Evolutionary conservation across 2,113 vertebrate genomes (phyloP).

Genomic region (Mugil cephalus): DNA sequence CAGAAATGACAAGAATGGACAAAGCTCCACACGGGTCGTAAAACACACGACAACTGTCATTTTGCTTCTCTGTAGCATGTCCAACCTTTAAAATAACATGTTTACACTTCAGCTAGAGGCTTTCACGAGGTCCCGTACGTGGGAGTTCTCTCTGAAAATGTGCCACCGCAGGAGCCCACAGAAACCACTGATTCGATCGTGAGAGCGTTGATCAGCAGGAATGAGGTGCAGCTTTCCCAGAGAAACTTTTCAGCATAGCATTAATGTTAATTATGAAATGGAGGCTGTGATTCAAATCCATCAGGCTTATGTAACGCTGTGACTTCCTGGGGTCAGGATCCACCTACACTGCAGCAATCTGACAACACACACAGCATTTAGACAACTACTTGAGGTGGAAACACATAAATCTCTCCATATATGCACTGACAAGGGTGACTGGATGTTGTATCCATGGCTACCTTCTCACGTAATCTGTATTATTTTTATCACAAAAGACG

Average conservation of each 20-base stretch:
- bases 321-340: constrained; percentile 75
- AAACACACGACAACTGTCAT: not conserved
- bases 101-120: constrained; percentile 26
- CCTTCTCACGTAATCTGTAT: constrained; percentile 74
- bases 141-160: constrained; percentile 20
- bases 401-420: constrained; percentile 76
- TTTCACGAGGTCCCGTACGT: not conserved
- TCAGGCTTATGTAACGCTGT: constrained; percentile 72
- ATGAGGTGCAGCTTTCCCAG: constrained; percentile 13
- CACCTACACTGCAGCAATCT: constrained; percentile 72
- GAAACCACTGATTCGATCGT: not conserved
- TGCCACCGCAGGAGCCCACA: not conserved
- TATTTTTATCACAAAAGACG: constrained; percentile 78
- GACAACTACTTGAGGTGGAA: constrained; percentile 73
- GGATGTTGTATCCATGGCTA: constrained; percentile 80
- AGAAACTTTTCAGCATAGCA: constrained; percentile 44
- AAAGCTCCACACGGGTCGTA: constrained; percentile 4
- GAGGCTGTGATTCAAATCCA: constrained; percentile 69
- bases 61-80: not conserved
- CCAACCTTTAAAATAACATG: constrained; percentile 8
- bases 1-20: not conserved
- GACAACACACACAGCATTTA: constrained; percentile 76
- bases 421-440: constrained; percentile 73
- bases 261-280: constrained; percentile 64
- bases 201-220: constrained; percentile 17